Conservation (phyloP, 2,797 vertebrate species). For the Premnoplex brunnescens region DNA sequence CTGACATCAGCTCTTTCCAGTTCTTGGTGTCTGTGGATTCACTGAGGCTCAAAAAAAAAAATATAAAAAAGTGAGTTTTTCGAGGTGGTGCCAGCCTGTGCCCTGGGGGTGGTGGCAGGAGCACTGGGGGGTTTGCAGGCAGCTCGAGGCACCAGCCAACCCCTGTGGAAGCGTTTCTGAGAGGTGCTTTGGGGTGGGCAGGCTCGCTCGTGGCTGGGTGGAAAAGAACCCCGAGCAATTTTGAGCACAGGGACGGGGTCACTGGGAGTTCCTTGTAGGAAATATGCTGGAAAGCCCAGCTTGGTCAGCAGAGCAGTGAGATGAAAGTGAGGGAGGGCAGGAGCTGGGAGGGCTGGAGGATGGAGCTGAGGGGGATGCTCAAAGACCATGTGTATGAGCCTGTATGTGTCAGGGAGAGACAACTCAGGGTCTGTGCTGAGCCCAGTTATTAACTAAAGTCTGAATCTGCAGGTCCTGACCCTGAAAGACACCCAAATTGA, state of each 20-base stretch:
- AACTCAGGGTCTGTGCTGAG: rapidly evolving
- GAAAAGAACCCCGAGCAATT: not conserved
- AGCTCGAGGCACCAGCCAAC: not conserved
- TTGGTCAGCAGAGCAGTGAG: not conserved
- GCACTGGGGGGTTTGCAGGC: not conserved
- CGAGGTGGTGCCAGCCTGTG: rapidly evolving
- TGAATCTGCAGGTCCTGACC: not conserved
- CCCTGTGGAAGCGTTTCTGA: not conserved
- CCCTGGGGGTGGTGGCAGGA: not conserved
- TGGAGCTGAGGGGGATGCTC: not conserved
- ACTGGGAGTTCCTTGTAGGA: not conserved
- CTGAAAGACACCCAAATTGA: not conserved
- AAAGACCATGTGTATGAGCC: rapidly evolving
- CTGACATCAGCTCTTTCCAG: not conserved
- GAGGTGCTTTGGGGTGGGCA: not conserved
- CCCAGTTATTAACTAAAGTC: not conserved
- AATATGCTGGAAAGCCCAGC: not conserved
- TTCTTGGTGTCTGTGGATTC: not conserved
- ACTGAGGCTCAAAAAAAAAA: not conserved
- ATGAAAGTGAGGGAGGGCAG: not conserved
- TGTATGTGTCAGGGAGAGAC: rapidly evolving
- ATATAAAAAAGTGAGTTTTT: not conserved
- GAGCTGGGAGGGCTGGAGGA: not conserved
- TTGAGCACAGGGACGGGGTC: not conserved
- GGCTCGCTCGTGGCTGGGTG: rapidly evolving